Evolutionary conservation across 2,797 vertebrate genomes (phyloP), one percentile per base, ranked within the genome.

Genomic region (Sebastes trivittatus): DNA sequence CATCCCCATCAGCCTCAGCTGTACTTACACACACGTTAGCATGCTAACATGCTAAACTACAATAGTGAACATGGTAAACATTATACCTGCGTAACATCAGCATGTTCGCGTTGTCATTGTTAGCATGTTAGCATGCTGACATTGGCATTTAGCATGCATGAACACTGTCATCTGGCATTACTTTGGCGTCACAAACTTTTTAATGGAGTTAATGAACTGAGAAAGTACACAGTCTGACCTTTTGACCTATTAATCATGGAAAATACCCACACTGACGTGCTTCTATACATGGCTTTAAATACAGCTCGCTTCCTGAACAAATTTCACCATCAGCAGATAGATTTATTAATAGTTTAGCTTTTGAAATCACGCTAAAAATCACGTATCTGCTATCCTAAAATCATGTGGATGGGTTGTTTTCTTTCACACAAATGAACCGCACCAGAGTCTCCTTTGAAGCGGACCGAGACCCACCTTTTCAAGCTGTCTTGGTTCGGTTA

Each of bases 401-500:
- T n/a, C 42, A 46, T 46, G 42, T 46, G 42, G 42, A 0, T 46
- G 42, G 14, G 1, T 46, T 46, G 42, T 46, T 46, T 46, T 16
- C 42, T 18, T 46, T 46, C 42, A 46, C 14, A 16, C 42, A 16
- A 46, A 46, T 2, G 42, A 46, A 46, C 6, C 6, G 1, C 42
- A 18, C 16, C 42, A 46, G 42, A 46, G 7, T 46, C 42, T 46
- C 16, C 7, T 46, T 46, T 0, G 42, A 46, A 46, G 42, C 16
- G 16, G 42, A 46, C 36, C 25, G 25, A 25, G 25, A 25, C 25
- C 25, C 36, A 38, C 16, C 42, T 20, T 49, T 49, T 18, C 7
- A 20, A 0, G 16, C 0, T 0, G 42, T 49, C 42, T 49, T 0
- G 42, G 42, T 49, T 49, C 7, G 7, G 42, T 49, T 49, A 1